Conservation (phyloP, 2,797 vertebrate species). For the Anolis apletophallus region DNA sequence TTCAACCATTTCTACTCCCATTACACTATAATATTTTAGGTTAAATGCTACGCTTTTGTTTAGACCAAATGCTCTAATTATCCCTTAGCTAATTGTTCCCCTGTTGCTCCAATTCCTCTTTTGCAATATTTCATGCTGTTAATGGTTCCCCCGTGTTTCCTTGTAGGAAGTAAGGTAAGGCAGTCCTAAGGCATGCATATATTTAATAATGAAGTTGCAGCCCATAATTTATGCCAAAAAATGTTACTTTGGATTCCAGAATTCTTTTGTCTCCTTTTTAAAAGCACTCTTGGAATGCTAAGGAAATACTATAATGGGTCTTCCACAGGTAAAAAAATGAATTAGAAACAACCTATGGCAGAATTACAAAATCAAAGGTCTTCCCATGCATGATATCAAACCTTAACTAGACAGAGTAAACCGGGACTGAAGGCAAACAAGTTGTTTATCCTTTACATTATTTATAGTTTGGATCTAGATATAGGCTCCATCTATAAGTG, state of each 20-base stretch:
- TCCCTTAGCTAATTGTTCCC: neutral
- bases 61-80: neutral
- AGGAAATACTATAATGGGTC: neutral
- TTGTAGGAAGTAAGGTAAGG: neutral
- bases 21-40: no score
- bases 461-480: neutral
- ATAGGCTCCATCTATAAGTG: neutral
- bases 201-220: neutral
- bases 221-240: neutral
- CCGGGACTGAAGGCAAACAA: neutral
- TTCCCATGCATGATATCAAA: neutral
- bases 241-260: neutral
- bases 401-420: neutral
- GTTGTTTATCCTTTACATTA: neutral
- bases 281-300: neutral
- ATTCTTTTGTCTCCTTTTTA: neutral
- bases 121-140: neutral
- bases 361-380: neutral
- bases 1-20: neutral
- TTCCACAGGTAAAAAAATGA: neutral
- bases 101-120: neutral
- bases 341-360: neutral
- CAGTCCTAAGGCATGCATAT: neutral
- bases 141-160: neutral
- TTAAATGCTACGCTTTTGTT: neutral